A percentile compares a stretch with the other conserved stretches of the same genome.
Evolutionary conservation across 2,888 invertebrate species (phyloP).

Genomic region (Tipula unca): DNA sequence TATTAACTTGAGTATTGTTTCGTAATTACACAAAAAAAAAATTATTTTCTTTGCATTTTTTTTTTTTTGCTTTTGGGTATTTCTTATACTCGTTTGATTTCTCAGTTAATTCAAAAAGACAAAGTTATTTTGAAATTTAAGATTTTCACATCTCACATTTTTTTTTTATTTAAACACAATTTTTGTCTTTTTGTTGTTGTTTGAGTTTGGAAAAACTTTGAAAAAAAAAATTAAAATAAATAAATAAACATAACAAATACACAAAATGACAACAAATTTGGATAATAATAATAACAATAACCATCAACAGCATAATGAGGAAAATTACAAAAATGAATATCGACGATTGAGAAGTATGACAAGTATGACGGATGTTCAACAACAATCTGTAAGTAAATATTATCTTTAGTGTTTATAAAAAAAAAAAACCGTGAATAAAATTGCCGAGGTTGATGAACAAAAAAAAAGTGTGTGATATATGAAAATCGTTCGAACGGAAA

Average conservation of each 20-base stretch:
- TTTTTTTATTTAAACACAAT: no score
- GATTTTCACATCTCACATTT: not conserved
- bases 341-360: constrained; percentile 57
- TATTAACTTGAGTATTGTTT: not conserved
- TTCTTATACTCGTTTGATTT: not conserved
- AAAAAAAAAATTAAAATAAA: not conserved
- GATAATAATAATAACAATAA: not conserved
- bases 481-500: not conserved
- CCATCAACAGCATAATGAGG: not conserved
- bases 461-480: not conserved
- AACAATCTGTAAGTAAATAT: constrained; percentile 55
- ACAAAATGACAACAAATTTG: not conserved
- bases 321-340: constrained; percentile 57
- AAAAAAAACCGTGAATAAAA: not conserved
- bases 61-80: not conserved
- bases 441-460: not conserved
- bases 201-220: not conserved
- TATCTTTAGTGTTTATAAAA: not conserved
- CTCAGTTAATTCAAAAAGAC: not conserved
- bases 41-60: no score
- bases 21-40: not conserved
- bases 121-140: not conserved
- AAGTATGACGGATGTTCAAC: constrained; percentile 56
- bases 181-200: not conserved
- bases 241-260: not conserved